phyloP scores from a whole-genome alignment of 2,888 invertebrate genomes.

The Gastrophysa polygoni region DNA sequence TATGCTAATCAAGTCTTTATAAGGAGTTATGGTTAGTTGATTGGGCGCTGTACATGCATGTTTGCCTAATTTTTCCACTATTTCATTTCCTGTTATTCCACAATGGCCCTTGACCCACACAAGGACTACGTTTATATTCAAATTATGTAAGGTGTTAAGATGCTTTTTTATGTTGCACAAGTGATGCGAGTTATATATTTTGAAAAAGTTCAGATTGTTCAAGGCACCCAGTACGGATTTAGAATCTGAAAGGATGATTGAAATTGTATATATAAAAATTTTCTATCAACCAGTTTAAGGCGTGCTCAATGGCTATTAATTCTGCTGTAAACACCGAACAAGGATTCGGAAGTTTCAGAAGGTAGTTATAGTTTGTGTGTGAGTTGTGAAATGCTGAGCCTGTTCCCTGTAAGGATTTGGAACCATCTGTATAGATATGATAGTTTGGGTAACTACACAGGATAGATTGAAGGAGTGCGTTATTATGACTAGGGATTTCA shows the following conservation, averaged over 20 bases:
- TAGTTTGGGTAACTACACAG: not conserved
- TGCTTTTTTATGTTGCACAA: conserved; percentile 2
- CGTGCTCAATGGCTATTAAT: conserved; percentile 2
- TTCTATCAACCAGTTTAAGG: not conserved
- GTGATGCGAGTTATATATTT: conserved; percentile 1
- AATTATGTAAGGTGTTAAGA: not conserved
- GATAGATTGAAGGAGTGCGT: conserved; percentile 4
- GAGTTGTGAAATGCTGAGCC: conserved; percentile 2
- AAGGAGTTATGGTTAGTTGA: not conserved
- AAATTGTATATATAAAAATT: conserved; percentile 1
- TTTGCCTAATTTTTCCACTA: conserved; percentile 1
- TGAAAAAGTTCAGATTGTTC: conserved; percentile 1
- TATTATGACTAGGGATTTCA: not conserved
- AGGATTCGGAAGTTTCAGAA: not conserved
- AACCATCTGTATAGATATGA: conserved; percentile 3
- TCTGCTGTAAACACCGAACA: not conserved
- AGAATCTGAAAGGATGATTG: not conserved
- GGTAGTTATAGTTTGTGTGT: not conserved
- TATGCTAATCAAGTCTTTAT: not conserved
- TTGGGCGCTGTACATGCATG: not conserved
- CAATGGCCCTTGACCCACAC: not conserved
- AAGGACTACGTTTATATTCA: not conserved
- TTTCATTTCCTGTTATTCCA: conserved; percentile 2
- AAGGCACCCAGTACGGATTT: not conserved
- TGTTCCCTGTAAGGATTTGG: not conserved